Conservation (phyloP, 2,888 invertebrate species). For the Calliopum simillimum region DNA sequence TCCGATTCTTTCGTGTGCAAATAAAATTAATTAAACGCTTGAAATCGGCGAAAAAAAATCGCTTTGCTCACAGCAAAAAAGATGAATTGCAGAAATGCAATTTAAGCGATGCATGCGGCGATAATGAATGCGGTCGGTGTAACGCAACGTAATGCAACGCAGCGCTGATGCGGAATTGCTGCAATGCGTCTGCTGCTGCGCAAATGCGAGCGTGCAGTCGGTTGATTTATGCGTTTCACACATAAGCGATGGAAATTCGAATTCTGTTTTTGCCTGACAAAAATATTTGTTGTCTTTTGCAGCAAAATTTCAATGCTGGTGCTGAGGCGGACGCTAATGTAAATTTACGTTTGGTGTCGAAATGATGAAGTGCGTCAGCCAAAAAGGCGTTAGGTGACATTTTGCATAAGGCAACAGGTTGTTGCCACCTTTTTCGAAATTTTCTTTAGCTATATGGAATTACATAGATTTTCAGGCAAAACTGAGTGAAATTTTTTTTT, state of each 20-base stretch:
- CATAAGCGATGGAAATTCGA: slow-evolving; percentile 12
- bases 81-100: slow-evolving; percentile 55
- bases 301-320: slow-evolving; percentile 5
- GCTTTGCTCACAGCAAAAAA: slow-evolving; percentile 46
- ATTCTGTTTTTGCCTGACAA: slow-evolving; percentile 4
- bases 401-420: no score
- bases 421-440: no score
- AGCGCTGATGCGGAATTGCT: not conserved
- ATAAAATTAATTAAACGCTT: slow-evolving; percentile 58
- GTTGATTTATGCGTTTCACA: slow-evolving; percentile 29
- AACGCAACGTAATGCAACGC: not conserved
- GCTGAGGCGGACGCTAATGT: slow-evolving; percentile 28
- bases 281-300: not conserved
- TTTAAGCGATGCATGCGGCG: slow-evolving; percentile 52
- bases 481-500: no score
- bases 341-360: slow-evolving; percentile 4
- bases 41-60: slow-evolving; percentile 44
- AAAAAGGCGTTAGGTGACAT: slow-evolving; percentile 4
- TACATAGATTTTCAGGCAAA: not conserved
- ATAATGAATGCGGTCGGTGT: slow-evolving; percentile 45
- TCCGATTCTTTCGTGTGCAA: slow-evolving; percentile 55
- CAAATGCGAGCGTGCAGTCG: not conserved
- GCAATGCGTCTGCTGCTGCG: slow-evolving; percentile 16
- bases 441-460: not conserved
- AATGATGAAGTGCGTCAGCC: not conserved